Percentiles rank a stretch among this genome's conserved stretches.
These are phyloP conservation scores for Listronotus oregonensis DNA, from an alignment of 1,140 invertebrate genomes.

Conservation along the genomic window DNA sequence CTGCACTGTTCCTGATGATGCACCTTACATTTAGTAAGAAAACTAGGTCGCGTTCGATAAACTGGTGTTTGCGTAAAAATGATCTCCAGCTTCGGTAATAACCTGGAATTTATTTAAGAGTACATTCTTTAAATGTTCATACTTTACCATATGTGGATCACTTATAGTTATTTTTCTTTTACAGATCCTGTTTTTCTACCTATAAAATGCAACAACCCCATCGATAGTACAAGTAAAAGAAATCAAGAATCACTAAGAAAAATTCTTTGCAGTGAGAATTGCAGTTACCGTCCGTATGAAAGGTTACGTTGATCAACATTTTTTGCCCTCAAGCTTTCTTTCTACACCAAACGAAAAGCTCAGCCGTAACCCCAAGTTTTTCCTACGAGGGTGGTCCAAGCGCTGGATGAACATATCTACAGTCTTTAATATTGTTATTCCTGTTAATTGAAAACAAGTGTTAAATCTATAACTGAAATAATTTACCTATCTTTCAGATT, in stretches of 20 bases:
- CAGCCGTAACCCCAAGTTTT: slow-evolving; percentile 44
- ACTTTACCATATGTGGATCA: too few relatives aligned
- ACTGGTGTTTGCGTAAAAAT: too few relatives aligned
- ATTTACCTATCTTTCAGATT: not conserved
- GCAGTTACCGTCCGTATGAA: slow-evolving; percentile 34
- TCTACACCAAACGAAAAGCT: slow-evolving; percentile 32
- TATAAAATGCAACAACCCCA: slow-evolving; percentile 11
- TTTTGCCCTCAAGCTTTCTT: slow-evolving; percentile 17
- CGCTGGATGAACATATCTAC: slow-evolving; percentile 43
- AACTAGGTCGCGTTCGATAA: too few relatives aligned
- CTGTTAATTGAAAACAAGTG: slow-evolving; percentile 25
- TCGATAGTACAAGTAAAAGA: not conserved
- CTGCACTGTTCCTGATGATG: too few relatives aligned
- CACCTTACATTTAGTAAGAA: too few relatives aligned
- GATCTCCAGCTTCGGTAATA: too few relatives aligned
- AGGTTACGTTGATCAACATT: slow-evolving; percentile 22
- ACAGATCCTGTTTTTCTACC: too few relatives aligned
- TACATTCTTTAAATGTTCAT: too few relatives aligned
- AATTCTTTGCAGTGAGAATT: not conserved
- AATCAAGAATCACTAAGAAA: not conserved
- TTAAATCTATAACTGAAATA: not conserved
- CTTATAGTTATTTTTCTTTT: too few relatives aligned
- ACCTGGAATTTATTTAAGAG: too few relatives aligned
- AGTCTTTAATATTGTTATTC: slow-evolving; percentile 18
- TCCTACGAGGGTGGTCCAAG: slow-evolving; percentile 45